Percentiles rank a stretch among this genome's conserved stretches.
Conservation (phyloP, 2,888 invertebrate genomes). For the Strigamia crassipes region DNA sequence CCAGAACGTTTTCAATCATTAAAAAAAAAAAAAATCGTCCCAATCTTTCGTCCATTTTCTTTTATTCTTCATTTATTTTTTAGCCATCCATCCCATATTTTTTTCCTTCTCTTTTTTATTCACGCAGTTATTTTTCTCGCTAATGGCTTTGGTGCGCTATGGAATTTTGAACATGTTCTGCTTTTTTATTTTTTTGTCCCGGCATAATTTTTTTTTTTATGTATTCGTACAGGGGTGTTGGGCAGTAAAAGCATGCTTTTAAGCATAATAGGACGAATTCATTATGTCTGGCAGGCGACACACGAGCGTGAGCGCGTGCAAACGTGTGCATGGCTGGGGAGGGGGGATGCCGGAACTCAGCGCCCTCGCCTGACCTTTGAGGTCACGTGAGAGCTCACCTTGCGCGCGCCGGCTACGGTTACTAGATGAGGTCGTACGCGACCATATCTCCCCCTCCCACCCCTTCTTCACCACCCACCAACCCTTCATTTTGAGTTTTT, state of each 20-base stretch:
- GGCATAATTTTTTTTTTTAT: neutral
- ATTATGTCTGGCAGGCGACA: neutral
- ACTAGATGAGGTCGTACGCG: slow-evolving; percentile 17
- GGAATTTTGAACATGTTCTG: slow-evolving; percentile 21
- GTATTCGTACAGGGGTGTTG: neutral
- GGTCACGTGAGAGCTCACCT: slow-evolving; percentile 41
- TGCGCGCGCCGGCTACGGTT: slow-evolving; percentile 7
- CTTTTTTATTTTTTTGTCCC: neutral
- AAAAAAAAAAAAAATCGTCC: neutral
- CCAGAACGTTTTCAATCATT: no score
- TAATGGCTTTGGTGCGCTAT: slow-evolving; percentile 21
- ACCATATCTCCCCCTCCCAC: neutral
- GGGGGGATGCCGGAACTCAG: slow-evolving; percentile 39
- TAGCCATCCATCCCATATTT: neutral
- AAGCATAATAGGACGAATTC: neutral
- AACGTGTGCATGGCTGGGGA: slow-evolving; percentile 13
- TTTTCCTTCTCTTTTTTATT: neutral
- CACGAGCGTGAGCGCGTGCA: slow-evolving; percentile 38
- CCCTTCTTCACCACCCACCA: neutral
- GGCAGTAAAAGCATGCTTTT: slow-evolving; percentile 16
- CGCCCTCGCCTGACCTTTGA: slow-evolving; percentile 28
- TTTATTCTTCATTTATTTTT: neutral
- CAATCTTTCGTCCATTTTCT: neutral
- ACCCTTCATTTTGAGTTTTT: neutral
- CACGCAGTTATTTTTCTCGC: neutral